Base-by-base conservation (phyloP, 2,888 invertebrate species). In the Pachydiplax longipennis region DNA sequence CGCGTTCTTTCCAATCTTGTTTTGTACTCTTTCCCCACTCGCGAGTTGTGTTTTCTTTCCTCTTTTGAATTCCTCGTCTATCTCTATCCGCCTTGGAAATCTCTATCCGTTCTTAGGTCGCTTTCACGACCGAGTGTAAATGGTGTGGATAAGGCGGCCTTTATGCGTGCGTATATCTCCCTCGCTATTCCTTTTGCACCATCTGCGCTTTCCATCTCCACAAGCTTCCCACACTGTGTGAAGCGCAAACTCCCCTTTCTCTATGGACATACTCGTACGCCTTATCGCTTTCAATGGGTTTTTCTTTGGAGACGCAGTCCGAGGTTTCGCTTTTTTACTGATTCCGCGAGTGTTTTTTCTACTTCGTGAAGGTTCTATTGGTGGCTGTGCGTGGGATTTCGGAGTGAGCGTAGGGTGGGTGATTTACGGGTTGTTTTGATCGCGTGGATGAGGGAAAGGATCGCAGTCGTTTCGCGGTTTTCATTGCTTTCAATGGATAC, bases 71-170 rank as follows among this genome's bases (percentile, higher is more conserved):
- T 83, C 53, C 31, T 58, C 53, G 6, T 25, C 83, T 58, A 25
- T 53, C 31, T 31, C 40, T 53, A 18, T 25, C 53, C 31, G 0
- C 25, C 53, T 31, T n/a, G 48, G n/a, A 48, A 81, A 25, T 83
- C 83, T 83, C 83, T 83, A 83, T 83, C 31, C 58, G 58, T 83
- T 35, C 58, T 58, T 35, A 83, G 44, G 83, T 58, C 65, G 53
- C 58, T 61, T 65, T 87, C 87, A 61, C 87, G 87, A 65, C 37
- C 61, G n/a, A 61, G 61, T 65, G 87, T 87, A 87, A 87, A 87
- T 87, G 87, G 87, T 87, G 40, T 61, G 31, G 58, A 83, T 48
- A 83, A 18, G 58, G 48, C 61, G 37, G 8, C n/a, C 25, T 83
- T 83, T 83, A 31, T 83, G 35, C 87, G 22, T 22, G 37, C 87